Base-by-base conservation (phyloP, 2,113 vertebrate genomes). In the Chaetops frenatus region DNA sequence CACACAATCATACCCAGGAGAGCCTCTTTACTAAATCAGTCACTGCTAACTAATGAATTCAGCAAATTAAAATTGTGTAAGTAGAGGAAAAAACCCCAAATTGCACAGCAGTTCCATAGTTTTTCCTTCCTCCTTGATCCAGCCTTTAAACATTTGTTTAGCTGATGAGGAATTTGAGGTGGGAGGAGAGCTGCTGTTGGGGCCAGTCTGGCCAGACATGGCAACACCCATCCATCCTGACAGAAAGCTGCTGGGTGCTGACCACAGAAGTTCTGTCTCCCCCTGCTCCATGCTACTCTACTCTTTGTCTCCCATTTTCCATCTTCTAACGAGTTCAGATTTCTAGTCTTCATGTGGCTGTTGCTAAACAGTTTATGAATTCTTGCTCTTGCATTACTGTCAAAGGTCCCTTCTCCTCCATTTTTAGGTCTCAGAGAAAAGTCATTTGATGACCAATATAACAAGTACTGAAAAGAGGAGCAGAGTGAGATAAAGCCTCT, bases 151-250 rank as follows among this genome's bases (percentile, higher is more conserved):
- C 10, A 57, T 20, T 21, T 78, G 7, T 61, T 65, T 57, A 36
- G 9, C 9, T 4, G 3, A 8, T 0, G 4, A 66, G 36, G 15
- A 60, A 15, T 66, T 45, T 42, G 56, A 53, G 19, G 40, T 4
- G 1, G 31, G 12, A 84, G 28, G 21, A 57, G n/a, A 5, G 2
- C 7, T 72, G 47, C 28, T 38, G 5, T 50, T 0, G 0, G 35
- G 66, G 15, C 16, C n/a, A 24, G 24, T 17, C 16, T 58, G 61
- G 38, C 27, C 62, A 50, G 44, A 36, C 29, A 8, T 15, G 17
- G 29, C 13, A 87, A 18, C 8, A 36, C 8, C 12, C 31, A 71
- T 22, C 40, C 19, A 31, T 35, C 19, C 42, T 40, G 17, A 23
- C 16, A 60, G 61, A 47, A 60, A 21, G 6, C 19, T 76, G 14